phyloP scores from a whole-genome alignment of 2,797 vertebrate genomes.

The Sternarchorhynchus goeldii region DNA sequence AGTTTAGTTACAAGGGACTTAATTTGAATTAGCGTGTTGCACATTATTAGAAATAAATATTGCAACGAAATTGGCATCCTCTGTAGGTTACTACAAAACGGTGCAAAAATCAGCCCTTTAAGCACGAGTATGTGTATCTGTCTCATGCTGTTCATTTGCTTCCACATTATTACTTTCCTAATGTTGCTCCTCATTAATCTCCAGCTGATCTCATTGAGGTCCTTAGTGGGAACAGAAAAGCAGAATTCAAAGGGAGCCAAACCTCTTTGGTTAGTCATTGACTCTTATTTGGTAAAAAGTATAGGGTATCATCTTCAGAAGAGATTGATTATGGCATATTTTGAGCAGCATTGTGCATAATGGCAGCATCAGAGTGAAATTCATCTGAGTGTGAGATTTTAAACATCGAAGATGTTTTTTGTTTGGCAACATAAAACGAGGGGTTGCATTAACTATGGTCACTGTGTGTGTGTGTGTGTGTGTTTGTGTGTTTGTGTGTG shows the following conservation, averaged over 20 bases:
- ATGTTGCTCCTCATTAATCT: constrained; percentile 30
- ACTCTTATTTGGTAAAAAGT: constrained; percentile 30
- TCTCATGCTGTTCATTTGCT: background rate
- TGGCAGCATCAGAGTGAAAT: constrained; percentile 26
- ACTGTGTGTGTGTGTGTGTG: background rate
- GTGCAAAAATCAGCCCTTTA: too few relatives aligned
- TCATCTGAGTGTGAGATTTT: background rate
- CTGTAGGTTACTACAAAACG: too few relatives aligned
- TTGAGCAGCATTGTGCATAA: constrained; percentile 31
- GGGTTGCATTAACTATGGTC: background rate
- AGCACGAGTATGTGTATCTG: background rate
- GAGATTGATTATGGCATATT: constrained; percentile 35
- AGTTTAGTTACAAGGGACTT: background rate
- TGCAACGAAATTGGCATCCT: background rate
- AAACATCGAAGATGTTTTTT: constrained; percentile 24
- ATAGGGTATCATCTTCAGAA: constrained; percentile 42
- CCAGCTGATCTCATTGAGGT: constrained; percentile 28
- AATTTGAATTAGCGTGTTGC: background rate
- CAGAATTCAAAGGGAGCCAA: constrained; percentile 3
- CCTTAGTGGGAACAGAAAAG: constrained; percentile 6
- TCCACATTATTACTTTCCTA: constrained; percentile 13
- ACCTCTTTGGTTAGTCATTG: background rate
- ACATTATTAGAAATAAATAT: background rate
- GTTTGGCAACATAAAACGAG: background rate
- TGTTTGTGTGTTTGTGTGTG: background rate